phyloP scores from a whole-genome alignment of 1,140 invertebrate species.

The Ips nitidus region DNA sequence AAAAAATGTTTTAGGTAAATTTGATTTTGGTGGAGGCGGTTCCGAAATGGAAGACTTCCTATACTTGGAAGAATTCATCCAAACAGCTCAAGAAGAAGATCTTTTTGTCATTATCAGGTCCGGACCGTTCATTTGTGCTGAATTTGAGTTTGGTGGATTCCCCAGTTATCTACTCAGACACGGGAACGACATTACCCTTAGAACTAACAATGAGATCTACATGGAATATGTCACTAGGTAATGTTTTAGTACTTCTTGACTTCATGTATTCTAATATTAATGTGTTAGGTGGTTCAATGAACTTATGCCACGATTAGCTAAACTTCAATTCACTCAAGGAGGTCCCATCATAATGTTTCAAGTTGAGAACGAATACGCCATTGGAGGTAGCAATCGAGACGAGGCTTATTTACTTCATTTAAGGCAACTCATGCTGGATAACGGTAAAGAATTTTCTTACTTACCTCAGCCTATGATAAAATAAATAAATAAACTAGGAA shows the following conservation, averaged over 20 bases:
- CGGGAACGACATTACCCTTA: slow-evolving; percentile 50
- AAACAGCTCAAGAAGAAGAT: slow-evolving; percentile 77
- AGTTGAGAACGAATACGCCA: slow-evolving; percentile 63
- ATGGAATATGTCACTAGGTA: slow-evolving; percentile 50
- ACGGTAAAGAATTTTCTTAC: slow-evolving; percentile 40
- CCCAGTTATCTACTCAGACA: slow-evolving; percentile 41
- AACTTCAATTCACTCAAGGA: slow-evolving; percentile 57
- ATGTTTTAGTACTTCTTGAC: neutral
- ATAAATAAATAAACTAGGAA: slow-evolving; percentile 22
- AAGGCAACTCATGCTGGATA: slow-evolving; percentile 46
- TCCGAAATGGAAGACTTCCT: slow-evolving; percentile 67
- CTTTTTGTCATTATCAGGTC: slow-evolving; percentile 82
- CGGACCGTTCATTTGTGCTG: slow-evolving; percentile 93
- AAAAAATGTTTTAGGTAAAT: slow-evolving; percentile 43
- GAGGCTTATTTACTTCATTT: slow-evolving; percentile 53
- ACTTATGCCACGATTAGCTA: slow-evolving; percentile 54
- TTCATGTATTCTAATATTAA: too few species aligned
- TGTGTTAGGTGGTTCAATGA: slow-evolving; percentile 53
- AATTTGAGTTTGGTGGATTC: slow-evolving; percentile 62
- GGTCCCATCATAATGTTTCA: slow-evolving; percentile 60
- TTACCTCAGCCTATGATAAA: too few species aligned
- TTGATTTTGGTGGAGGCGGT: slow-evolving; percentile 67
- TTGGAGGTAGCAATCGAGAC: slow-evolving; percentile 26
- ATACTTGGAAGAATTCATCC: slow-evolving; percentile 68
- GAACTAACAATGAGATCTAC: slow-evolving; percentile 56